phyloP scores from a whole-genome alignment of 2,797 vertebrate species.

The Apodemus agrarius region DNA sequence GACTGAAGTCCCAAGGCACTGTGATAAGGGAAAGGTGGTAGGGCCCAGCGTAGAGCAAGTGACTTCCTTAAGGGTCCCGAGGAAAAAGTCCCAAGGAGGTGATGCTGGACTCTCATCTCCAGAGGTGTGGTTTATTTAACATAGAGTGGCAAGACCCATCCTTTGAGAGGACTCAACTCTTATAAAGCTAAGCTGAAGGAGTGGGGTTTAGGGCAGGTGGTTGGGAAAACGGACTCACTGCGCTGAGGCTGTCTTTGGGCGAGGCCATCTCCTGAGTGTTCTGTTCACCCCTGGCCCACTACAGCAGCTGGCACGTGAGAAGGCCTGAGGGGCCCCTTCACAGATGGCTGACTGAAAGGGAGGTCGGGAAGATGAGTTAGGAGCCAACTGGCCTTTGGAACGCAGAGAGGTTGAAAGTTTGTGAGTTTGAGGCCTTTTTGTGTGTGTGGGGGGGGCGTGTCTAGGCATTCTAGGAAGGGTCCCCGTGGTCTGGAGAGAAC shows the following conservation, averaged over 20 bases:
- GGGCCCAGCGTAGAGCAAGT: not conserved
- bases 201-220: not conserved
- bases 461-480: not conserved
- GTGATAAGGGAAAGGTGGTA: not conserved
- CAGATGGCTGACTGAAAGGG: not conserved
- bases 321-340: fast-evolving
- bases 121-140: not conserved
- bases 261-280: fast-evolving
- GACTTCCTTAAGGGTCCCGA: not conserved
- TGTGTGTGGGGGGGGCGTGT: not conserved
- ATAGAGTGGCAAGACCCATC: not conserved
- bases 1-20: not conserved
- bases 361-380: too few relatives aligned
- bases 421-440: not conserved
- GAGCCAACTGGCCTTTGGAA: not conserved
- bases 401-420: not conserved
- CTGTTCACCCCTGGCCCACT: too few relatives aligned
- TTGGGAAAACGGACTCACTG: not conserved
- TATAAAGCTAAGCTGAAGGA: not conserved
- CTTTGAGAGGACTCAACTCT: not conserved
- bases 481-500: not conserved
- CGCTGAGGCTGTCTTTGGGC: not conserved
- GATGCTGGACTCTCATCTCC: not conserved
- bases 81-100: not conserved
- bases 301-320: not conserved